These are phyloP conservation scores for Pavo muticus DNA, from an alignment of 2,113 vertebrate species.

Conservation along the genomic window DNA sequence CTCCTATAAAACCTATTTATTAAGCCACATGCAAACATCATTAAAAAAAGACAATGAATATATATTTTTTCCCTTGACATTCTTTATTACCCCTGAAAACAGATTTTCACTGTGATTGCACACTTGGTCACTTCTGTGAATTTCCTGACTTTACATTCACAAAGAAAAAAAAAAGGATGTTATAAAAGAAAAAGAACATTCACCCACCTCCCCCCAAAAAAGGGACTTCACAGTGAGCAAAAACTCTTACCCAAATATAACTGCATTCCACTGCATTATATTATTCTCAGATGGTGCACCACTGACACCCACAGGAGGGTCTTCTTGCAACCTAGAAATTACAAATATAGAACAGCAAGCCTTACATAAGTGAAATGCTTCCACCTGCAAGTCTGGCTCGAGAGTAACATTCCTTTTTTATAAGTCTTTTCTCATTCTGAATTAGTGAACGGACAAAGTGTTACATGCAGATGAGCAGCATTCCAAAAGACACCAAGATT, in stretches of 20 bases:
- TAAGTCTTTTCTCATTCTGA: not conserved
- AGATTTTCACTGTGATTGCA: not conserved
- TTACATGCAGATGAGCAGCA: not conserved
- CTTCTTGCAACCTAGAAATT: slow-evolving; percentile 94
- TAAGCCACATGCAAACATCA: not conserved
- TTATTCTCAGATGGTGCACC: slow-evolving; percentile 99
- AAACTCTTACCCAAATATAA: slow-evolving; percentile 97
- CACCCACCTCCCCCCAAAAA: not conserved
- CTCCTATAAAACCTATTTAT: not conserved
- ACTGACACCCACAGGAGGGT: slow-evolving; percentile 98
- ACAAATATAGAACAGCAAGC: slow-evolving; percentile 4
- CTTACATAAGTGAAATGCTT: not conserved
- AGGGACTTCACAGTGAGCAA: not conserved
- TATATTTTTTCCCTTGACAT: not conserved
- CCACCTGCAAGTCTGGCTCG: not conserved
- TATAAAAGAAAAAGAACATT: not conserved
- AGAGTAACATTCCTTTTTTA: not conserved
- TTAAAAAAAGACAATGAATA: not conserved
- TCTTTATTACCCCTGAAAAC: not conserved
- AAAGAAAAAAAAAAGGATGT: not conserved
- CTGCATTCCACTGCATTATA: slow-evolving; percentile 99
- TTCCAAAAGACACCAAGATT: not conserved
- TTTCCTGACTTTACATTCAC: not conserved
- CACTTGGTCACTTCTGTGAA: not conserved
- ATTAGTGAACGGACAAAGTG: not conserved